Evolutionary conservation across 2,888 invertebrate genomes (phyloP), one percentile per base, ranked within the genome.

Genomic region (Drosophila pegasa): DNA sequence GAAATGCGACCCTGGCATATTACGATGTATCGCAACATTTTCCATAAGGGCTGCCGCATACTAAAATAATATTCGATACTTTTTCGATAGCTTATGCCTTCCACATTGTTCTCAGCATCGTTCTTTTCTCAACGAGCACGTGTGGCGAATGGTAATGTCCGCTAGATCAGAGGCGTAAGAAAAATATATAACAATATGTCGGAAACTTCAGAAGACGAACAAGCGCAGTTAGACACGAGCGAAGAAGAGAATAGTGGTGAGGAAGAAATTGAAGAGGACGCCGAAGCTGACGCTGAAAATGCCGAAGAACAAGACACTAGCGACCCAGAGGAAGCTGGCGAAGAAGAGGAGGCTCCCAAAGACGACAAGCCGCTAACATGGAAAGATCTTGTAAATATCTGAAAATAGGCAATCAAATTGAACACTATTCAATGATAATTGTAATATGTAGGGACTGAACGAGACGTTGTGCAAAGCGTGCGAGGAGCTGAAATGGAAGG

Each of bases 401-500:
- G 1, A 8, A 27, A 4, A 14, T 3, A 22, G 0, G 1, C 22
- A 31, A 31, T 3, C 10, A 5, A 10, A 14, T 16, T 10, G 4
- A 16, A 12, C 7, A 16, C 35, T 37, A 16, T 20, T 31, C 2
- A 20, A 14, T 20, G 0, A 14, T n/a, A n/a, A 3, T 18, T 20
- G 0, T 9, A n/a, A 27, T 27, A 8, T 35, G 0, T 48, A 98
- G 98, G 99, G 99, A 27, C 93, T 99, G 14, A 95, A 96, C 8
- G 99, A 98, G 79, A 95, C 95, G 0, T 92, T 99, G 37, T 97
- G 97, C 88, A 96, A 97, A 92, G 97, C 99, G 0, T 99, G 99
- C 91, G 95, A 95, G 78, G 95, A 96, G 75, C 93, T 99, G 71
- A 98, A 98, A 94, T 99, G 99, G 99, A 97, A 95, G 89, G 92